Base-by-base conservation (phyloP, 2,888 invertebrate species). In the Rotaria sp. region DNA sequence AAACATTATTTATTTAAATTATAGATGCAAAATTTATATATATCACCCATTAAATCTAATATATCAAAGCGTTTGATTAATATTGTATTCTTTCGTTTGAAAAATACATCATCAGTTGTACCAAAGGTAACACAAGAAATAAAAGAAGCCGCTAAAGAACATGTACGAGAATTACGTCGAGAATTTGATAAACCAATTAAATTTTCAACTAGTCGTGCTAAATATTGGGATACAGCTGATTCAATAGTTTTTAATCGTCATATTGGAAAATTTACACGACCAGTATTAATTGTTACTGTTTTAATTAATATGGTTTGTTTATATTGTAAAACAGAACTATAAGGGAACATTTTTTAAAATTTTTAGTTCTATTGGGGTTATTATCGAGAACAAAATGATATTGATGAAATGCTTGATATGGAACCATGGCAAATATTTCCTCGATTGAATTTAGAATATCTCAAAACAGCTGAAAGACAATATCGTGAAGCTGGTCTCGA, bases 371-470 rank as follows among this genome's bases (percentile, higher is more conserved):
- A 80, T 26, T 80, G 80, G 80, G 80, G 80, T 45, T 80, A 45
- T 80, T 45, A 45, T 80, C 80, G 80, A 26, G 80, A 80, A 80
- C 26, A 80, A 80, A 80, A 80, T 45, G 80, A 80, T 45, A 41
- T 80, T 45, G 80, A 80, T 80, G 80, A 45, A 15, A 41, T 45
- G 45, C 26, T 80, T 26, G 13, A 2, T n/a, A 24, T 41, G 26
- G 45, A 80, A 26, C 45, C 80, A 45, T 80, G 80, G 80, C 45
- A 80, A n/a, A 80, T 80, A 80, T 80, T 80, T 45, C 80, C 80
- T 13, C 41, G n/a, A n/a, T 4, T 80, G 1, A 80, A 80, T 45
- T n/a, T 80, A 45, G 80, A 80, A 80, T 80, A 80, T 80, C 45
- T 80, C 3, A 80, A 45, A 45, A 45, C 45, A n/a, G 80, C 80